Percentiles rank a stretch among this genome's conserved stretches.
Evolutionary conservation across 2,113 vertebrate genomes (phyloP).

Genomic region (Grantiella picta): DNA sequence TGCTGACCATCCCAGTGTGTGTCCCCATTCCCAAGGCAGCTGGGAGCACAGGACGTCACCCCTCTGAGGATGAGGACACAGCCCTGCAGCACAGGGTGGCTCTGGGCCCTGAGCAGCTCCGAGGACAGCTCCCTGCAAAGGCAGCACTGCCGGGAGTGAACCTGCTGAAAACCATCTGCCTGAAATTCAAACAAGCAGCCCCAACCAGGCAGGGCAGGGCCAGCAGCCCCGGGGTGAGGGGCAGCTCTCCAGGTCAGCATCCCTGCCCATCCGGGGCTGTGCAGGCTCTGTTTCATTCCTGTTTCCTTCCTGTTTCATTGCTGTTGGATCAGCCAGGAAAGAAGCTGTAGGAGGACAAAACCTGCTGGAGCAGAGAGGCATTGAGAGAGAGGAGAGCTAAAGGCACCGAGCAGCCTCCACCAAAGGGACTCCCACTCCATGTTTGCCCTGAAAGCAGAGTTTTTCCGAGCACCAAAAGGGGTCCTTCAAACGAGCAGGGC

Average conservation of each 20-base stretch:
- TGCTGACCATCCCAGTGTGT: accelerated
- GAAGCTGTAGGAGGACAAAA: background rate
- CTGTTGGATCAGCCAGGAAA: background rate
- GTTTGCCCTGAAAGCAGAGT: background rate
- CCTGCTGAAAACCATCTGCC: background rate
- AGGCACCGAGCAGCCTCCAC: background rate
- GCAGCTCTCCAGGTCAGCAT: background rate
- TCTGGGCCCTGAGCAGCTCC: background rate
- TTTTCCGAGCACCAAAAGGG: background rate
- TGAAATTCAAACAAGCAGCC: accelerated
- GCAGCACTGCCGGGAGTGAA: accelerated
- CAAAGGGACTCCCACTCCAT: background rate
- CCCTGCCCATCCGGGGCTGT: accelerated
- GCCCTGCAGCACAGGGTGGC: background rate
- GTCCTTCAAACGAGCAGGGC: too few species aligned
- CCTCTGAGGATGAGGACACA: background rate
- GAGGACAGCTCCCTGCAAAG: background rate
- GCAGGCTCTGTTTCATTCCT: background rate
- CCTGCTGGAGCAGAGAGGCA: background rate
- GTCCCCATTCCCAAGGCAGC: accelerated
- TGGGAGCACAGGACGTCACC: accelerated
- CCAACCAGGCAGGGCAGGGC: background rate
- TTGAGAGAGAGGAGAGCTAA: background rate
- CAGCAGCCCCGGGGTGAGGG: accelerated
- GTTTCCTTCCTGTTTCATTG: too few species aligned